These are phyloP conservation scores for Bruchidius siliquastri DNA, from an alignment of 2,888 invertebrate genomes.

Conservation along the genomic window DNA sequence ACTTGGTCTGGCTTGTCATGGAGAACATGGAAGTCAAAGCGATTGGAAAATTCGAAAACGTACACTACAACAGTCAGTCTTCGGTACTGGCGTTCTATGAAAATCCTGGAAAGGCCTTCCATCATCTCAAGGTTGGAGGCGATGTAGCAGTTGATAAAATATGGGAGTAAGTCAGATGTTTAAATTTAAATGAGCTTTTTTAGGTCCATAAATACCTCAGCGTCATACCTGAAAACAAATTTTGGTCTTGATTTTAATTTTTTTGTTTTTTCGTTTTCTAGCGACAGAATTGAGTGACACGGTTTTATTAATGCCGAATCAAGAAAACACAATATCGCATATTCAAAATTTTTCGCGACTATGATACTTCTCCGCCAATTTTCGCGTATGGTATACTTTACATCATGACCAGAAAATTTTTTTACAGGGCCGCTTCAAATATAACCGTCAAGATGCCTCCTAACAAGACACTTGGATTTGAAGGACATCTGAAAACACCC, in stretches of 20 bases:
- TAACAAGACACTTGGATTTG: slow-evolving; percentile 51
- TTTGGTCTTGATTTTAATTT: too few species aligned
- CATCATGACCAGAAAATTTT: too few species aligned
- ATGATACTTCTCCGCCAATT: too few species aligned
- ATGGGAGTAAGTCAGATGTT: slow-evolving; percentile 54
- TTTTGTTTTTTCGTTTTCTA: too few species aligned
- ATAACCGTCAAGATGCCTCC: slow-evolving; percentile 52
- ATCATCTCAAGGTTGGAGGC: slow-evolving; percentile 51
- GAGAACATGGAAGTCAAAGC: slow-evolving; percentile 52
- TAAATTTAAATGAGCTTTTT: too few species aligned
- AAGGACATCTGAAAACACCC: slow-evolving; percentile 57
- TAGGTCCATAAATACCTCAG: too few species aligned
- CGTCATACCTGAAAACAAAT: too few species aligned
- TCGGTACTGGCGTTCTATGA: slow-evolving; percentile 49
- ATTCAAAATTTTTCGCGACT: too few species aligned
- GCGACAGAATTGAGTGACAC: too few species aligned
- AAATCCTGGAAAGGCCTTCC: slow-evolving; percentile 53
- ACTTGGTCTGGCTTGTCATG: slow-evolving; percentile 53
- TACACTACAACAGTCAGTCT: slow-evolving; percentile 45
- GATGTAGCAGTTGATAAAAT: slow-evolving; percentile 54
- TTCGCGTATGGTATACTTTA: too few species aligned
- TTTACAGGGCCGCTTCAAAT: slow-evolving; percentile 31
- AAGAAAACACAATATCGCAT: too few species aligned
- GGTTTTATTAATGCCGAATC: too few species aligned
- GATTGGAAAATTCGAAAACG: slow-evolving; percentile 45